Conservation (phyloP, 2,113 vertebrate species). For the Phylloscopus trochilus region DNA sequence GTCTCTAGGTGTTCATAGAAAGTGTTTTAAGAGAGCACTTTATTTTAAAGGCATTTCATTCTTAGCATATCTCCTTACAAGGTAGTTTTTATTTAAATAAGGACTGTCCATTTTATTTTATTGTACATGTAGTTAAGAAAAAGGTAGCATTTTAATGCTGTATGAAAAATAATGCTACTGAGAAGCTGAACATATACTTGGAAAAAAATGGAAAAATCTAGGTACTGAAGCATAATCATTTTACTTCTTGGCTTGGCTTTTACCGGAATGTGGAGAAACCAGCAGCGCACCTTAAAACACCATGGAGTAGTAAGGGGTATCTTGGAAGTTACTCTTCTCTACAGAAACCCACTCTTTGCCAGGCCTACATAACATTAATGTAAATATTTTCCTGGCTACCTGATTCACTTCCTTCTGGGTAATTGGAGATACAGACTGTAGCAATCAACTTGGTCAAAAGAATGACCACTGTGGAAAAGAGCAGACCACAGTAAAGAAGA, state of each 20-base stretch:
- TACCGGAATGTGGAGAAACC: background rate
- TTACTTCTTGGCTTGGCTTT: background rate
- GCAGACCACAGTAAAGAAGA: background rate
- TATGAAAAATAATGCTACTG: background rate
- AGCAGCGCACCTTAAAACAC: background rate
- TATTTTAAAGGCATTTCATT: slow-evolving; percentile 39
- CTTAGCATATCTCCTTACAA: background rate
- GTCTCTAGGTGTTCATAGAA: slow-evolving; percentile 64
- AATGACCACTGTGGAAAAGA: background rate
- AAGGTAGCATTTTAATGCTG: background rate
- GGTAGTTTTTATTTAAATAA: background rate
- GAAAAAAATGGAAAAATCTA: background rate
- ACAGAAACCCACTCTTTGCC: background rate
- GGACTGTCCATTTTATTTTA: slow-evolving; percentile 22
- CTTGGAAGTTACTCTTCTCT: background rate
- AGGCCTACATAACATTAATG: background rate
- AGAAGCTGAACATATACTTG: background rate
- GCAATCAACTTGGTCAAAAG: background rate
- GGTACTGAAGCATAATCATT: background rate
- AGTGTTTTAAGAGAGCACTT: slow-evolving; percentile 39
- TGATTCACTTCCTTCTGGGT: background rate
- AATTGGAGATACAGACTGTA: background rate
- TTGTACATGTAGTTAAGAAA: background rate
- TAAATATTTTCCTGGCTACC: background rate
- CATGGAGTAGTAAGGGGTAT: background rate